Conservation (phyloP, 2,797 vertebrate species). For the Pipistrellus pipistrellus region DNA sequence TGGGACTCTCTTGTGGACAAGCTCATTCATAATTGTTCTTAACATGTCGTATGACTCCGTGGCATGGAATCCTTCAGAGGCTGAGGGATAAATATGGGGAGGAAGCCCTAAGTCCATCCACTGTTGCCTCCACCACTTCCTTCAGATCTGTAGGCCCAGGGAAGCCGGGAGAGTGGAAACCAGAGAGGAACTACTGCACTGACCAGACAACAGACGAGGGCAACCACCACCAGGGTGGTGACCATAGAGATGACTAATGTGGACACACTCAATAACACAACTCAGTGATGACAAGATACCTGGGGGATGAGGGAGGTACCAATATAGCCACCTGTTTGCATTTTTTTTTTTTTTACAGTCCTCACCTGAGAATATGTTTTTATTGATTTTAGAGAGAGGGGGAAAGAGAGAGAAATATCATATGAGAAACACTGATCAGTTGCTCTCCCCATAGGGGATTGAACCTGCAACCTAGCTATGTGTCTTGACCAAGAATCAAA, state of each 20-base stretch:
- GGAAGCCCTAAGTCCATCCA: background rate
- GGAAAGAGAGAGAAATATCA: background rate
- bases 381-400: background rate
- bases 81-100: background rate
- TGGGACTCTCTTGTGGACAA: background rate
- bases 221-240: accelerated
- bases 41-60: background rate
- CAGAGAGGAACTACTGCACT: accelerated
- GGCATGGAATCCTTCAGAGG: background rate
- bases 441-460: background rate
- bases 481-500: background rate
- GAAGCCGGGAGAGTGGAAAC: background rate
- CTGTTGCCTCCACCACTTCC: background rate
- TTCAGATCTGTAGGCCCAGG: no score
- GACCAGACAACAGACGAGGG: accelerated
- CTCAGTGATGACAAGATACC: accelerated
- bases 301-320: accelerated
- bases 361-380: background rate
- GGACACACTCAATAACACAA: background rate
- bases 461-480: background rate
- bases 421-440: background rate
- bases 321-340: background rate
- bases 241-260: accelerated
- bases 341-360: background rate
- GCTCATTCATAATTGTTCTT: background rate